Conservation (phyloP, 2,113 vertebrate species). For the Marmota flaviventris region DNA sequence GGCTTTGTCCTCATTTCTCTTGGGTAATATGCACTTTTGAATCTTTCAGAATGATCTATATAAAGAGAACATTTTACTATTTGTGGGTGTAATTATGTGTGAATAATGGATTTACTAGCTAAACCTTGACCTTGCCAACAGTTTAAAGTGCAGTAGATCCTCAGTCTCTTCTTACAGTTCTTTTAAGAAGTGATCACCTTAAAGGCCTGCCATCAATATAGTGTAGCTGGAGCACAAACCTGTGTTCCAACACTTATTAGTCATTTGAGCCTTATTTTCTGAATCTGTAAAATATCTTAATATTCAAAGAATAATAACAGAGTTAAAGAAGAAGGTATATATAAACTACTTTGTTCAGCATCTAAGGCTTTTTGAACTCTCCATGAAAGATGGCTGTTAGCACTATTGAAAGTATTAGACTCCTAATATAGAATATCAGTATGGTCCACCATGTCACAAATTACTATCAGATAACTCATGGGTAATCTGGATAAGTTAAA, state of each 20-base stretch:
- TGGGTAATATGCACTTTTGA: not conserved
- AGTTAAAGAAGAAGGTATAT: not conserved
- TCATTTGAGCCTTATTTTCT: not conserved
- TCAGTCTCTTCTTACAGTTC: not conserved
- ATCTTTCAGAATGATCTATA: not conserved
- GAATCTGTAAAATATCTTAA: not conserved
- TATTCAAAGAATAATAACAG: not conserved
- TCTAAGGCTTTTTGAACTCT: not conserved
- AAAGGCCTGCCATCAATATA: not conserved
- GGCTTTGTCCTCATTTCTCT: slow-evolving; percentile 39
- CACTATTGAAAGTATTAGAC: not conserved
- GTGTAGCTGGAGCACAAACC: not conserved
- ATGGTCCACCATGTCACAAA: not conserved
- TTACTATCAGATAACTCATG: not conserved
- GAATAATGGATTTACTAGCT: slow-evolving; percentile 22
- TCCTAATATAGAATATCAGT: not conserved
- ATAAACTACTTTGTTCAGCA: not conserved
- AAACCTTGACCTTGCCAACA: not conserved
- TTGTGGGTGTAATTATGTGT: slow-evolving; percentile 23
- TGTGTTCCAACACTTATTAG: not conserved
- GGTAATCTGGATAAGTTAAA: not conserved
- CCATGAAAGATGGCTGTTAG: not conserved
- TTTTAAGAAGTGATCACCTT: not conserved
- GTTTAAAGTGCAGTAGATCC: not conserved
- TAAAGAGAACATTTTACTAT: not conserved